Evolutionary conservation across 2,888 invertebrate species (phyloP), one percentile per base, ranked within the genome.

Genomic region (Prenolepis imparis): DNA sequence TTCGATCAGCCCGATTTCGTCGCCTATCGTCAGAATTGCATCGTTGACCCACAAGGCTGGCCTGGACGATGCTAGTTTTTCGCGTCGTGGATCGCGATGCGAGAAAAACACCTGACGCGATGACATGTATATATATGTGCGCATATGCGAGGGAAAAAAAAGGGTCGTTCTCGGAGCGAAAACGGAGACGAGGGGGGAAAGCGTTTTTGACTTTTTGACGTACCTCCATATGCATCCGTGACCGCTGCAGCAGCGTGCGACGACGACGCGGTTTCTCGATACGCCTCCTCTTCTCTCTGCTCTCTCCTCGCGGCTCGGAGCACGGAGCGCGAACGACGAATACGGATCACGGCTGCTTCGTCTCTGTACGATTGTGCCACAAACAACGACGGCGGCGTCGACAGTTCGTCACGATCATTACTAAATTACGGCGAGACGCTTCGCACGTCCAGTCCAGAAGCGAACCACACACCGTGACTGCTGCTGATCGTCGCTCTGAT

Each of bases 171-270:
- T 67, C 70, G 84, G 80, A 41, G 80, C n/a, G n/a, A n/a, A 87
- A 89, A 92, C 88, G 91, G 91, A 90, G 91, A 90, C 80, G 86
- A 84, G 83, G n/a, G n/a, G n/a, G n/a, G n/a, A n/a, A n/a, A n/a
- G n/a, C n/a, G n/a, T n/a, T n/a, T n/a, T n/a, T n/a, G n/a, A n/a
- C n/a, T n/a, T 36, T 36, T 36, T 36, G 3, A 94, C 94, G 90
- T 90, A 94, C 94, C 94, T 94, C 94, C 94, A 94, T 94, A 94
- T 93, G 93, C 93, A 93, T 93, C 92, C 93, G 93, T 93, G 90
- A 91, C 91, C 91, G 93, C 90, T 92, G 88, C 92, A 92, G 91
- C 91, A 90, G 92, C 57, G 72, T 61, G 55, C 77, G 24, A 90
- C 89, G 91, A 90, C 92, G 90, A 89, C 90, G 91, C 86, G 85